phyloP scores from a whole-genome alignment of 1,140 invertebrate species.

The Meloidogyne exigua region DNA sequence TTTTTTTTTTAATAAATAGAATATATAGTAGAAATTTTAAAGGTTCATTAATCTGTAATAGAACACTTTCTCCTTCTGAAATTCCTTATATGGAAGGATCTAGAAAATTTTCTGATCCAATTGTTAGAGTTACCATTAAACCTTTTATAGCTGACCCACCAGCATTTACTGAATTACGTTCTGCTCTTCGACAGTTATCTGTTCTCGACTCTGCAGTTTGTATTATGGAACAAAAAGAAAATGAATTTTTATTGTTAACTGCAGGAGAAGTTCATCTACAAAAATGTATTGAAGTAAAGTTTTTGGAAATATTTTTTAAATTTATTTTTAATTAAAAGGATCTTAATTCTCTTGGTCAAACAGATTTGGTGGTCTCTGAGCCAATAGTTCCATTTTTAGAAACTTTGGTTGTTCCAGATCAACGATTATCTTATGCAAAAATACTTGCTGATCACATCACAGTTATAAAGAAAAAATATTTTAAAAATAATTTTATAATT shows the following conservation, averaged over 20 bases:
- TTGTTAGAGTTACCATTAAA: conserved; percentile 85
- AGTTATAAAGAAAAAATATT: conserved; percentile 32
- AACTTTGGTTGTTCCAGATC: conserved; percentile 74
- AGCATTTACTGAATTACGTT: conserved; percentile 74
- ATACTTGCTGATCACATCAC: conserved; percentile 48
- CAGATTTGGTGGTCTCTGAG: conserved; percentile 78
- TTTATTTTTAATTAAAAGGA: conserved; percentile 63
- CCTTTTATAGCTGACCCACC: conserved; percentile 22
- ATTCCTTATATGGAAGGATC: conserved; percentile 66
- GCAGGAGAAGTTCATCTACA: conserved; percentile 96
- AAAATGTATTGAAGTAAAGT: conserved; percentile 71
- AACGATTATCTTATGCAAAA: conserved; percentile 37
- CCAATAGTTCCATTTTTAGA: conserved; percentile 95
- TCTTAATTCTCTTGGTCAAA: conserved; percentile 69
- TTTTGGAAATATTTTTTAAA: neutral
- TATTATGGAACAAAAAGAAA: conserved; percentile 72
- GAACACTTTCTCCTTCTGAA: conserved; percentile 17
- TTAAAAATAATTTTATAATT: conserved; percentile 11
- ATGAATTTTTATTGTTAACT: conserved; percentile 91
- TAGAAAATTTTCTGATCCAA: conserved; percentile 69
- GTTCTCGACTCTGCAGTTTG: conserved; percentile 76
- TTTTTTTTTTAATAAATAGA: neutral
- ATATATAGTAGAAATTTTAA: neutral
- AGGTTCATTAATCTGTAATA: conserved; percentile 34
- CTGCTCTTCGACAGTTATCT: conserved; percentile 78